Evolutionary conservation across 2,113 vertebrate genomes (phyloP), one percentile per base, ranked within the genome.

Genomic region (Aramus guarauna): DNA sequence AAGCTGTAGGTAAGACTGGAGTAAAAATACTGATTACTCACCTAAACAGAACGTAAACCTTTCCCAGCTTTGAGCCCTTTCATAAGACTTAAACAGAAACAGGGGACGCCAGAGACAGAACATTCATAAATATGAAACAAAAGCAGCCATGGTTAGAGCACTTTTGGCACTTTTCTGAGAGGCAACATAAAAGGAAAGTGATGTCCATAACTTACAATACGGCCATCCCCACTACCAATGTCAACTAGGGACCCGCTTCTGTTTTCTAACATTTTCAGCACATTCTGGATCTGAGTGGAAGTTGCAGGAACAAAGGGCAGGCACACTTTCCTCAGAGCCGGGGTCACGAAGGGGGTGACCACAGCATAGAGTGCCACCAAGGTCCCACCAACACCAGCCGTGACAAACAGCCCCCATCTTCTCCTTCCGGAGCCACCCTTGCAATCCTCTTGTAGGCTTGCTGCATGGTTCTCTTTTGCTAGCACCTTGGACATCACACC

Each of bases 251-350:
- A 94, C 43, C 99, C 99, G 0, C 96, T 98, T 63, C 99, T 96
- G 64, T 78, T n/a, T 5, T 78, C 96, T 50, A 99, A 32, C 96
- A 97, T 98, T 47, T 58, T 97, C 81, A 99, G 88, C 20, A 99
- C 99, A 5, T 99, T 99, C 43, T 98, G 96, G 18, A 99, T 96
- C 97, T 99, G 99, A 17, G 96, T 86, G 1, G 98, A 77, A 20
- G 99, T 99, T 2, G 99, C 99, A 15, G 99, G 99, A 11, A 99
- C 99, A 3, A 99, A 99, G 5, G 99, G 99, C 74, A 99, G 97
- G 62, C 99, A 99, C 37, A 99, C 81, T 30, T 96, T 99, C 32
- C 99, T 98, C 45, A 99, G 86, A 3, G 99, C 99, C 0, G 99
- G 99, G 1, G 97, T 89, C 19, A 99, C 58, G 30, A 99, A 99